Evolutionary conservation across 1,140 invertebrate species (phyloP), one percentile per base, ranked within the genome.

Genomic region (Drosophila pseudoobscura): DNA sequence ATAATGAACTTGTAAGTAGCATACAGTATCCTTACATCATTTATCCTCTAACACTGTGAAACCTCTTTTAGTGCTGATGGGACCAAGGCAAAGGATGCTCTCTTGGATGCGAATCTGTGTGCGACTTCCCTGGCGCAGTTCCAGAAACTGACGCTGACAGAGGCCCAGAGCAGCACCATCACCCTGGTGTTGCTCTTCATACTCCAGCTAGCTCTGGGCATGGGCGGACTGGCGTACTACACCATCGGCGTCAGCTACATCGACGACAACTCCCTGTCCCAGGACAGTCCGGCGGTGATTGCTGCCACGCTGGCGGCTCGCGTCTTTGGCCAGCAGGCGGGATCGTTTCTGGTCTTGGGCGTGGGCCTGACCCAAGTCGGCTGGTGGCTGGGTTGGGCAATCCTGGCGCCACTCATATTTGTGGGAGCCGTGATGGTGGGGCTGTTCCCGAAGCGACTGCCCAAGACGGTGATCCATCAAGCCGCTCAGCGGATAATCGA

Each of bases 191-290:
- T 95, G 50, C 77, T 95, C 0, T 93, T 94, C 57, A 31, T 93
- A 0, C 92, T 94, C 0, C 94, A 95, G 80, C 88, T 95, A 60
- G 77, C 94, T 2, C 91, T 93, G 47, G 94, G 94, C 9, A 91
- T 95, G 46, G 93, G 93, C 7, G 93, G 93, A 15, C 92, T 95
- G 44, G 92, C 94, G 0, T 95, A 94, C 71, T 94, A 93, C 72
- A 93, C 94, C 0, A 89, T 95, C 1, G 95, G 94, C 2, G 91
- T 95, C 15, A 93, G 94, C 2, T 95, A 95, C 79, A 92, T 95
- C 26, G 94, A 95, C 65, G 95, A 95, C 71, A 95, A 95, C 74
- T 93, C 94, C 0, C 92, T 94, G 53, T 93, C 92, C 59, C 92
- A 93, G 45, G 93, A 94, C 46, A 92, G 94, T 17, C 92, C 94